These are phyloP conservation scores for Drymodes brunneopygia DNA, from an alignment of 2,113 vertebrate genomes.

Conservation along the genomic window DNA sequence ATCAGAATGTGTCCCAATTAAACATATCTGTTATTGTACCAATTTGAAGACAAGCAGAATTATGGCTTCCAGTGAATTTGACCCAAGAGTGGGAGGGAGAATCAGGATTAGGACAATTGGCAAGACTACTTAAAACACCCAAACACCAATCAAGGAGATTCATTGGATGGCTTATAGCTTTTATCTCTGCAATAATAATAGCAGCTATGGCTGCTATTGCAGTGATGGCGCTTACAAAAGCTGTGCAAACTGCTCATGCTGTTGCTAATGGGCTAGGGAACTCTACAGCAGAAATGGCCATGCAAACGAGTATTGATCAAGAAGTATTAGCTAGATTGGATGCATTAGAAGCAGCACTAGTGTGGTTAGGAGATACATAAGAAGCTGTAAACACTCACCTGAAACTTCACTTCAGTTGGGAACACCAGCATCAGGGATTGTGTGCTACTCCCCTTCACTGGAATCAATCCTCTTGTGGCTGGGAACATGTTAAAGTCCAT, in stretches of 20 bases:
- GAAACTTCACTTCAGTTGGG: background rate
- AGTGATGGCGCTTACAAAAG: background rate
- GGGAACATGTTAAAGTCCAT: background rate
- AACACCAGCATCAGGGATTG: background rate
- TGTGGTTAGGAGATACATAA: background rate
- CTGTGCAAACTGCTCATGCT: background rate
- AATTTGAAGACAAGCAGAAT: background rate
- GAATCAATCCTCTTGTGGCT: background rate
- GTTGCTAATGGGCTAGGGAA: background rate
- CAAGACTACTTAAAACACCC: background rate
- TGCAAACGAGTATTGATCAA: background rate
- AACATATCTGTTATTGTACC: background rate
- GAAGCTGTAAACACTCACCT: background rate
- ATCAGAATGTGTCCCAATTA: background rate
- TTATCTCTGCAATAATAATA: background rate
- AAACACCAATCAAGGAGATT: background rate
- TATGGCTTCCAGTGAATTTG: background rate
- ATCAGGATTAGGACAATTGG: background rate
- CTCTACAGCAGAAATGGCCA: background rate
- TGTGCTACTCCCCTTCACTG: background rate
- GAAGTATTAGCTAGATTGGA: background rate
- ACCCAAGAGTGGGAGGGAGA: background rate
- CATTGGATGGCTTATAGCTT: background rate
- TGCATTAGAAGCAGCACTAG: background rate
- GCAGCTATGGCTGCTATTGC: rapidly evolving